Conservation (phyloP, 2,888 invertebrate genomes). For the Nasonovia ribisnigri region DNA sequence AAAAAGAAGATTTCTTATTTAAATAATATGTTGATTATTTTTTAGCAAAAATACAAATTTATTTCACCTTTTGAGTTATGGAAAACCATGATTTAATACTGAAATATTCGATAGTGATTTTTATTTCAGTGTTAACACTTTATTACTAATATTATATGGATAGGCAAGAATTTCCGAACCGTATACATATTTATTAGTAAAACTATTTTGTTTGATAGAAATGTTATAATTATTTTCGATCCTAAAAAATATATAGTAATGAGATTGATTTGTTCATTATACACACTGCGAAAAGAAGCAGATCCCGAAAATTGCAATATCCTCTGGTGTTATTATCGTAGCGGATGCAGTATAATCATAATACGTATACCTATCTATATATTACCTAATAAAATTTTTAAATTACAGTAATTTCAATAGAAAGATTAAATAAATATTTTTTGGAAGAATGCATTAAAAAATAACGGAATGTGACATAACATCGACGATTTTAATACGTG, state of each 20-base stretch:
- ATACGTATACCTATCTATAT: no score
- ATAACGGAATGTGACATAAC: conserved; percentile 46
- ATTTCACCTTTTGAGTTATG: not conserved
- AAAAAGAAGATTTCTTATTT: not conserved
- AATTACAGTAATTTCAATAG: conserved; percentile 25
- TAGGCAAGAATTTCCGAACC: not conserved
- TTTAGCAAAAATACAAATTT: not conserved
- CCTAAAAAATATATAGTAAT: not conserved
- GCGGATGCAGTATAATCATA: not conserved
- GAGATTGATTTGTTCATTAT: not conserved
- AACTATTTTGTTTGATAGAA: not conserved
- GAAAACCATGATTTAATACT: not conserved
- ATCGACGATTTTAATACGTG: not conserved
- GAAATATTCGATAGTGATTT: not conserved
- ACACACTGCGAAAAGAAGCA: not conserved
- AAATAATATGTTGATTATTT: not conserved
- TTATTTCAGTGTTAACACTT: not conserved
- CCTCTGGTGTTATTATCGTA: not conserved
- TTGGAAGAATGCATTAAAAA: conserved; percentile 3
- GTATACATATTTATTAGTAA: not conserved
- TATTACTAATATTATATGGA: not conserved
- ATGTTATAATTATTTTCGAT: not conserved
- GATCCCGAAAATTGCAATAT: not conserved
- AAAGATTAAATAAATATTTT: conserved; percentile 41
- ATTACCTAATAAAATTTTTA: conserved; percentile 2